Base-by-base conservation (phyloP, 2,113 vertebrate genomes). In the Indri indri region DNA sequence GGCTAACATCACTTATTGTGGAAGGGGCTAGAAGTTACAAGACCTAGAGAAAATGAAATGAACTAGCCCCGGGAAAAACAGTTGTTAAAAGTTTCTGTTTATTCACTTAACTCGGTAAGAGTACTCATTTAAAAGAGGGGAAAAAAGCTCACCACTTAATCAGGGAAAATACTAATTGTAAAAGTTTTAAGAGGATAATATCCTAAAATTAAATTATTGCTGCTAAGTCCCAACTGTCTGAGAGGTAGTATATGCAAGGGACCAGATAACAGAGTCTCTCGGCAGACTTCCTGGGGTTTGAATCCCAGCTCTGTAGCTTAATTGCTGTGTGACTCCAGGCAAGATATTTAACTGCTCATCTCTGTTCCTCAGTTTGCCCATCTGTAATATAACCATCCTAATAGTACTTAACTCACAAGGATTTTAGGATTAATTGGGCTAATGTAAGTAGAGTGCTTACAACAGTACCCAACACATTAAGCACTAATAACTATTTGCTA, bases 111-210 rank as follows among this genome's bases (percentile, higher is more conserved):
- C 30, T 77, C 0, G 3, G 45, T 85, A 73, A 91, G 87, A 96
- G 13, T 9, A 97, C 34, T 32, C 73, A 82, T 50, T 94, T 85
- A 94, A 95, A 3, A 88, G 71, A 96, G 37, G 86, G 86, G 89
- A 66, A 66, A 85, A 40, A 66, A 74, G 76, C 25, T 84, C 18
- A 77, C 34, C 27, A 57, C 52, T 89, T 93, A 83, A 77, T 7
- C 18, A 32, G 66, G 17, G 12, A 13, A 61, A 84, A 88, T 27
- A 22, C 3, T 68, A 80, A 85, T 50, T 85, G 85, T 40, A 90
- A 88, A 90, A 65, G 20, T 34, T 95, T 90, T 90, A 65, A 73
- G 94, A 92, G 47, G 20, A 50, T n/a, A 92, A 32, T 54, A 77
- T 68, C 23, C 2, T 94, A 80, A 91, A 68, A 80, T 85, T 80